Evolutionary conservation across 2,797 vertebrate genomes (phyloP).

Genomic region (Muraenolepis orangiensis): DNA sequence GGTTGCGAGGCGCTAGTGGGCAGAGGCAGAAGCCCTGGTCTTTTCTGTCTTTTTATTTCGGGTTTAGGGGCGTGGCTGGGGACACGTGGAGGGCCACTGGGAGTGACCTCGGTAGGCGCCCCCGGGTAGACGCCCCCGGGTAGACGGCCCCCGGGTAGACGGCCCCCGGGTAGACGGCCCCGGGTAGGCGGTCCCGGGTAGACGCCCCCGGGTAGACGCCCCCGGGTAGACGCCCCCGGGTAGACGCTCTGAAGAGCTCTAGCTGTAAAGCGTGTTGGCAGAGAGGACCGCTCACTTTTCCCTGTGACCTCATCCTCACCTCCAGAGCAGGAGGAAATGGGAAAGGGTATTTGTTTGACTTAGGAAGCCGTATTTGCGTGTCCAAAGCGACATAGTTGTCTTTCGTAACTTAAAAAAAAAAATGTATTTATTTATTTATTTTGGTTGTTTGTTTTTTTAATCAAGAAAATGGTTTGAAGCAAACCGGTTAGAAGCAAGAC

Average conservation of each 20-base stretch:
- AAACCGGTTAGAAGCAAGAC: not conserved
- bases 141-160: too few relatives aligned
- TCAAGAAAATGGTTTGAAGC: not conserved
- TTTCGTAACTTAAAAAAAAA: too few relatives aligned
- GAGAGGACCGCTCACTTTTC: too few relatives aligned
- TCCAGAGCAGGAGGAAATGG: not conserved
- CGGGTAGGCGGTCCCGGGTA: too few relatives aligned
- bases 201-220: too few relatives aligned
- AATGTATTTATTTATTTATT: too few relatives aligned
- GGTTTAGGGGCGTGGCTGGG: not conserved
- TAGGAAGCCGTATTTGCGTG: not conserved
- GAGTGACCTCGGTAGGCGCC: conserved; percentile 38
- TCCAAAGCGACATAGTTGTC: not conserved
- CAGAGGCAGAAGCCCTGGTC: not conserved
- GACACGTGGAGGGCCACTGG: conserved; percentile 20
- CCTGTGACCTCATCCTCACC: not conserved
- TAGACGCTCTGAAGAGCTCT: too few relatives aligned
- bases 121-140: too few relatives aligned
- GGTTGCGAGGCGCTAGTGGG: not conserved
- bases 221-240: too few relatives aligned
- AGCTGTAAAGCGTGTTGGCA: too few relatives aligned
- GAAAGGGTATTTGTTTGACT: not conserved
- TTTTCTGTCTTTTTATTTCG: too few relatives aligned
- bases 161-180: too few relatives aligned
- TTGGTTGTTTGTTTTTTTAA: not conserved